Evolutionary conservation across 2,888 invertebrate genomes (phyloP), one percentile per base, ranked within the genome.

Genomic region (Aphrophora alni): DNA sequence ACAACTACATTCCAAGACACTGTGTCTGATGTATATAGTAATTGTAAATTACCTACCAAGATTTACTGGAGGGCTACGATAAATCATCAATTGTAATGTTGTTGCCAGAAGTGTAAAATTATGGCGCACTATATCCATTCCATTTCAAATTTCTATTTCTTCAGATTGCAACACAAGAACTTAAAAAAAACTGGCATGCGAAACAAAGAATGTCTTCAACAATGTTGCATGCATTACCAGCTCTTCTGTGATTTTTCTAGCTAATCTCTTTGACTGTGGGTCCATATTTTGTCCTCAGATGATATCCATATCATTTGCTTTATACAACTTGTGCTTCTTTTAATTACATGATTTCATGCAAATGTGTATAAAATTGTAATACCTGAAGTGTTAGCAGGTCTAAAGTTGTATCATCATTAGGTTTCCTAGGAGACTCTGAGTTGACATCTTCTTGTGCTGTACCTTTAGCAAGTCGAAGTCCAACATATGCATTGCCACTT

Each of bases 401-500:
- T 80, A 83, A 82, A 33, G 83, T 79, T 24, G 82, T 80, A 72
- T 83, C 83, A 80, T 85, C 85, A 70, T 79, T 82, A 21, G 83
- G 83, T 80, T 86, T 85, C 59, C 83, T 82, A 69, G 86, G 85
- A 72, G 84, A 81, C 69, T 85, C 84, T 14, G 83, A 78, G 25
- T 82, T 84, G 68, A 83, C 82, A 73, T 84, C 85, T 79, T 85
- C 85, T 77, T 83, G 81, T 21, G 89, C 88, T 80, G 90, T 88
- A 75, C 90, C 91, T 86, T 92, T 92, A 59, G 94, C 94, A 85
- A 94, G 89, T 85, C 94, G 89, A 88, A 93, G 93, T 73, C 94
- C 94, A 76, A 94, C 94, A 85, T 95, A 95, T 84, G 95, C 94
- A 88, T 93, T 95, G 44, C 93, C 93, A 75, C 92, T 90, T 82